phyloP scores from a whole-genome alignment of 2,888 invertebrate species.

The Chrysolina haemoptera region DNA sequence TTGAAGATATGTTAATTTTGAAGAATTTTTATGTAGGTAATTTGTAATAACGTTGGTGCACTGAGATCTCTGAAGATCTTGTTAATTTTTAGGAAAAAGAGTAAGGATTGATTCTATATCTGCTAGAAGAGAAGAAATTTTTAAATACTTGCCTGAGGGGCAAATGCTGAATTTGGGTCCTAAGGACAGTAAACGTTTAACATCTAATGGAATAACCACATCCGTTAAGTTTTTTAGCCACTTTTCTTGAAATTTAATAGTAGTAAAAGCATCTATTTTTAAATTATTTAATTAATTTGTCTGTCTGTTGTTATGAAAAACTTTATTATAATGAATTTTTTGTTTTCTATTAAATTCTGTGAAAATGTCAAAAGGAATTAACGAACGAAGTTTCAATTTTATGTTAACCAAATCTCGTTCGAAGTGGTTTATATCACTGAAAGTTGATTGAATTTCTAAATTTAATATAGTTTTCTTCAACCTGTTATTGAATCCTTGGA shows the following conservation, averaged over 20 bases:
- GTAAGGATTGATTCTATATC: constrained; percentile 37
- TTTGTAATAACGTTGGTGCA: constrained; percentile 31
- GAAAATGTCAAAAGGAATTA: constrained; percentile 11
- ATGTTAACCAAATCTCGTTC: background rate
- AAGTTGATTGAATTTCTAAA: constrained; percentile 30
- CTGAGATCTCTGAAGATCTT: constrained; percentile 29
- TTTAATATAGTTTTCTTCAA: constrained; percentile 30
- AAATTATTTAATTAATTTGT: constrained; percentile 23
- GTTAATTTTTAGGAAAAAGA: background rate
- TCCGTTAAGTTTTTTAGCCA: constrained; percentile 43
- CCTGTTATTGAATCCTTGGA: constrained; percentile 21
- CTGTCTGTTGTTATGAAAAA: constrained; percentile 29
- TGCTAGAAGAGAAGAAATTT: constrained; percentile 25
- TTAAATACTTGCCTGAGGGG: constrained; percentile 13
- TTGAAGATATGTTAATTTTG: constrained; percentile 1
- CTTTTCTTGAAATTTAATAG: constrained; percentile 9
- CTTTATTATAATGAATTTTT: constrained; percentile 27
- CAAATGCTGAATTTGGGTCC: constrained; percentile 40
- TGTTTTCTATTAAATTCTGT: constrained; percentile 13
- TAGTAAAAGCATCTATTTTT: constrained; percentile 1
- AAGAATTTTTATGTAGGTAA: constrained; percentile 15
- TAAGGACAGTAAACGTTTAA: constrained; percentile 35
- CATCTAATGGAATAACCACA: constrained; percentile 36
- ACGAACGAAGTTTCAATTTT: background rate
- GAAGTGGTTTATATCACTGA: constrained; percentile 18